These are phyloP conservation scores for Pardosa pseudoannulata DNA, from an alignment of 2,888 invertebrate species.

Conservation along the genomic window DNA sequence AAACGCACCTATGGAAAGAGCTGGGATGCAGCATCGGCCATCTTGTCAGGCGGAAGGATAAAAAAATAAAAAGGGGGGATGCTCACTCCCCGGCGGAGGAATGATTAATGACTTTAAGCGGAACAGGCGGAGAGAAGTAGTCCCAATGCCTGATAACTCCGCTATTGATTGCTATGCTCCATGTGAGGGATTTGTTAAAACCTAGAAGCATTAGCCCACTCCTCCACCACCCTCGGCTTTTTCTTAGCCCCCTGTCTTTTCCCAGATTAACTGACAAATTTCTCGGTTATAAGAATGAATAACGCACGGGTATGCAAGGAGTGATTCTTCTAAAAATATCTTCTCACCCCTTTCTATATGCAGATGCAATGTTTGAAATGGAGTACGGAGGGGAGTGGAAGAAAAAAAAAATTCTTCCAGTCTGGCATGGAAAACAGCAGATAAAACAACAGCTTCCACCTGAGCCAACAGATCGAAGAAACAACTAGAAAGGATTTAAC, in stretches of 20 bases:
- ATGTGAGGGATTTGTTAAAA: constrained; percentile 69
- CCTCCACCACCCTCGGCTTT: constrained; percentile 13
- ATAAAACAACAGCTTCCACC: constrained; percentile 53
- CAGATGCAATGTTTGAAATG: constrained; percentile 56
- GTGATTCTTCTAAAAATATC: constrained; percentile 52
- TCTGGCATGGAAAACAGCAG: constrained; percentile 35
- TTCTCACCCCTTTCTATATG: constrained; percentile 40
- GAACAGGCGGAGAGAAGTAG: constrained; percentile 50
- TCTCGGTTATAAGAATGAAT: constrained; percentile 61
- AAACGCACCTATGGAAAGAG: constrained; percentile 31
- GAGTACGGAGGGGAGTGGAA: not conserved
- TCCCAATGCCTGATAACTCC: constrained; percentile 71
- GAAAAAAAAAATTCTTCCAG: constrained; percentile 18
- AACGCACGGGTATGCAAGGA: constrained; percentile 50
- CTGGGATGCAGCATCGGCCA: constrained; percentile 31
- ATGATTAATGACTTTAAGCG: constrained; percentile 67
- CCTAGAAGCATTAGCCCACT: constrained; percentile 41
- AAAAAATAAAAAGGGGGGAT: constrained; percentile 29
- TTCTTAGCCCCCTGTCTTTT: constrained; percentile 38
- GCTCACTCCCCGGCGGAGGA: constrained; percentile 42
- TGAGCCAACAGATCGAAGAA: constrained; percentile 68
- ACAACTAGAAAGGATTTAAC: constrained; percentile 30
- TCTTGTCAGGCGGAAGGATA: constrained; percentile 39
- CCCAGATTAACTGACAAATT: constrained; percentile 69
- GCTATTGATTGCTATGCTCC: constrained; percentile 64